Base-by-base conservation (phyloP, 2,888 invertebrate species). In the Choreutis nemorana region DNA sequence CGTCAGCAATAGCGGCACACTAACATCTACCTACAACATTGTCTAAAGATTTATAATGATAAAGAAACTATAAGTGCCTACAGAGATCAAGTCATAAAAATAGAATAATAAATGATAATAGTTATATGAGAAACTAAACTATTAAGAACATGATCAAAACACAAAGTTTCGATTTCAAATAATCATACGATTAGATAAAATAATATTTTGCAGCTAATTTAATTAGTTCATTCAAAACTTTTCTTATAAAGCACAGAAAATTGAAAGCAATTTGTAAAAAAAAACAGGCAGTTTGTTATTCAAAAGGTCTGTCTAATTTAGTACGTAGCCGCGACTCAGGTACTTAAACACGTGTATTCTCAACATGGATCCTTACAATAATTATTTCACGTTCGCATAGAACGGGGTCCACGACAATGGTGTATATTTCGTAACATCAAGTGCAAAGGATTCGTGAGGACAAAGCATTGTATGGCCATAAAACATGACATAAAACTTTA, bases 391-490 rank as follows among this genome's bases (percentile, higher is more conserved):
- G 50, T 50, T 52, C 42, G 23, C 45, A 46, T 42, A 37, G 40
- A 48, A 45, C 42, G 45, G 45, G 48, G 55, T 59, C 48, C 59
- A 62, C 59, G 57, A 66, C 61, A 64, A 52, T 60, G 40, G 47
- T 36, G 40, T 39, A 40, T 39, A 41, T 50, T 46, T 59, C 57
- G 57, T 53, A 59, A 64, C 49, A 50, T 48, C 46, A 48, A 51
- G 45, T 41, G 43, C 48, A 49, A 21, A 39, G 32, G 37, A 39
- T 40, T 53, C 55, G 55, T 58, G 57, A 54, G 49, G 18, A 6
- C n/a, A n/a, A n/a, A n/a, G n/a, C 5, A 8, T 18, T 18, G 18
- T 42, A 24, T 34, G 42, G 48, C 48, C 36, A 45, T 32, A 37
- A 45, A 46, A 47, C 25, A 26, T 12, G 23, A 12, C 7, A 10